A percentile compares a stretch with the other conserved stretches of the same genome.
These are phyloP conservation scores for Hirtodrosophila alboralis DNA, from an alignment of 2,888 invertebrate species.

Conservation along the genomic window DNA sequence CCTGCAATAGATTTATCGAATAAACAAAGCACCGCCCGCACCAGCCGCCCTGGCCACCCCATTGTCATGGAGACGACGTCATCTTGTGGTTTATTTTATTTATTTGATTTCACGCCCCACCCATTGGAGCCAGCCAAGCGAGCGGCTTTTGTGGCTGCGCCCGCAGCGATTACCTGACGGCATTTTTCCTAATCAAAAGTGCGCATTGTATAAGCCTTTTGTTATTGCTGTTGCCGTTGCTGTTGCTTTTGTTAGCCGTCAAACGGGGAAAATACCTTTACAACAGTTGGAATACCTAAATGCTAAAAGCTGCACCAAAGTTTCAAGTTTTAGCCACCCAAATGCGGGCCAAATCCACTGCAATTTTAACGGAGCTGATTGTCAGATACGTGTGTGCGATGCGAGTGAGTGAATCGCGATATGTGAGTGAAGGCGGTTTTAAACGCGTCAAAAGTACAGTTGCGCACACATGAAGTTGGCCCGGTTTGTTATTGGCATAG, in stretches of 20 bases:
- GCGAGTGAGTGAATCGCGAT: constrained; percentile 18
- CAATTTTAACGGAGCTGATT: constrained; percentile 40
- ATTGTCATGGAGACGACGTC: constrained; percentile 76
- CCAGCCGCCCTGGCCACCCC: constrained; percentile 15
- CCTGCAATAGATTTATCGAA: constrained; percentile 74
- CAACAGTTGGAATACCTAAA: constrained; percentile 28
- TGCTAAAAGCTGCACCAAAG: constrained; percentile 54
- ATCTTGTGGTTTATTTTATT: constrained; percentile 77
- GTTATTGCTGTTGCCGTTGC: constrained; percentile 15
- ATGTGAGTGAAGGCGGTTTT: constrained; percentile 43
- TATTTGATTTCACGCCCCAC: constrained; percentile 68
- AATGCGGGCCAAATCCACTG: constrained; percentile 45
- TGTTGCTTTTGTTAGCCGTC: constrained; percentile 20
- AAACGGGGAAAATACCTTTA: constrained; percentile 28
- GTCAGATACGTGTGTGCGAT: constrained; percentile 17
- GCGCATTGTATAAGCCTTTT: constrained; percentile 62
- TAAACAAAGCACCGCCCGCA: constrained; percentile 60
- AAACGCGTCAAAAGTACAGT: constrained; percentile 69
- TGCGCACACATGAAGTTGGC: constrained; percentile 27
- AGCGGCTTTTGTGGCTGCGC: constrained; percentile 65
- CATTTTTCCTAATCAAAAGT: constrained; percentile 69
- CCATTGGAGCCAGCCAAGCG: constrained; percentile 34
- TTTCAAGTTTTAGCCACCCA: constrained; percentile 52
- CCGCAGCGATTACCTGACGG: constrained; percentile 68
- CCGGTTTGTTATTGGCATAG: constrained; percentile 29